Evolutionary conservation across 2,113 vertebrate genomes (phyloP).

Genomic region (Myotis lucifugus): DNA sequence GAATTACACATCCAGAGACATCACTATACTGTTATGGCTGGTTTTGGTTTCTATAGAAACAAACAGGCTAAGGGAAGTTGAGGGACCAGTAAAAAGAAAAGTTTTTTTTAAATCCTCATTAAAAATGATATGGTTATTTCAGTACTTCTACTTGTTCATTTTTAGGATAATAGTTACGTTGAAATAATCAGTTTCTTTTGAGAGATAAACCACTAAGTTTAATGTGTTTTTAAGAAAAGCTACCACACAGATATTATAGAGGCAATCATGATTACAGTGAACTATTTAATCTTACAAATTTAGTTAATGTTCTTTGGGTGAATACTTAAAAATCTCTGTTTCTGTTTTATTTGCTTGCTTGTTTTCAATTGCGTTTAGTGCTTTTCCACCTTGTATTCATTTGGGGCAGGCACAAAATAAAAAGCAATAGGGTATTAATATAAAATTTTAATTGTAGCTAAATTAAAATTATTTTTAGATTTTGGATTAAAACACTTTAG

Average conservation of each 20-base stretch:
- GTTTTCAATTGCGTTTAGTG: slow-evolving; percentile 31
- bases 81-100: slow-evolving; percentile 76
- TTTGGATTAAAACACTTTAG: slow-evolving; percentile 14
- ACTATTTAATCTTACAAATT: slow-evolving; percentile 61
- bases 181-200: slow-evolving; percentile 53
- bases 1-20: slow-evolving; percentile 23
- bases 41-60: slow-evolving; percentile 80
- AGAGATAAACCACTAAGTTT: slow-evolving; percentile 60
- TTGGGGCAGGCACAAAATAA: neutral
- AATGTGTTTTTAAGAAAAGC: slow-evolving; percentile 63
- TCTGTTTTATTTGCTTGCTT: slow-evolving; percentile 24
- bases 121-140: slow-evolving; percentile 73
- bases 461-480: slow-evolving; percentile 54
- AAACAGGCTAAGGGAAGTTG: slow-evolving; percentile 65
- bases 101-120: slow-evolving; percentile 34
- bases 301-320: slow-evolving; percentile 50
- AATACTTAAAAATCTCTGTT: slow-evolving; percentile 53
- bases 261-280: slow-evolving; percentile 22
- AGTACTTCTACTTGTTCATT: slow-evolving; percentile 37
- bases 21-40: neutral
- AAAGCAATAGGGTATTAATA: slow-evolving; percentile 27
- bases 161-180: slow-evolving; percentile 61
- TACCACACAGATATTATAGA: slow-evolving; percentile 11
- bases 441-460: slow-evolving; percentile 40
- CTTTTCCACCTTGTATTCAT: slow-evolving; percentile 39